Evolutionary conservation across 2,888 invertebrate genomes (phyloP), one percentile per base, ranked within the genome.

Genomic region (Phragmatobia fuliginosa): DNA sequence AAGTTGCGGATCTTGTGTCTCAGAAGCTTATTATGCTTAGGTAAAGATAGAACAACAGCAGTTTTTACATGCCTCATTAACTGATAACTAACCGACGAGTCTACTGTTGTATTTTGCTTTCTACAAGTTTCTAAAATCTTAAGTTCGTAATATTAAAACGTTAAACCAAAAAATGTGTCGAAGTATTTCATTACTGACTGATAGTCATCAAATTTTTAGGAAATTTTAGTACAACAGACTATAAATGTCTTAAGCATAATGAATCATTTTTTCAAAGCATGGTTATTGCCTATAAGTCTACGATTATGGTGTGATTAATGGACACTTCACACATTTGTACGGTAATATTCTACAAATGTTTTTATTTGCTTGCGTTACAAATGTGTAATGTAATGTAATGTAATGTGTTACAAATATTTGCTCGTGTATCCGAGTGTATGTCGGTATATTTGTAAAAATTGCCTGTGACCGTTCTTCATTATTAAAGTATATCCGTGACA

Each of bases 261-360:
- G 33, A 32, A 60, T 25, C 49, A 21, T 33, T 61, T 67, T 33
- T 18, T 25, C 11, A 62, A 59, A 16, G 49, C 16, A 38, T 38
- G 18, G 33, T 36, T 65, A 69, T 65, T 25, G 62, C 18, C 62
- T 18, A 62, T 41, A 49, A 32, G 32, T 25, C 21, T 60, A 67
- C 64, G 59, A 70, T 64, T 60, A 58, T 45, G 41, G 69, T 70
- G 66, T 70, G 60, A 74, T 74, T 64, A 52, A n/a, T 45, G 70
- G 60, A 71, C 52, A 7, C 62, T 52, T 21, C 11, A n/a, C 58
- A 58, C 28, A 56, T 36, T 76, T 72, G 1, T 31, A 5, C 45
- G 45, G 45, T 49, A n/a, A 21, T 36, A 56, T 56, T 64, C 36
- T 33, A 63, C 14, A 49, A 49, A 63, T 49, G 7, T 16, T 33